A percentile compares a stretch with the other conserved stretches of the same genome.
Evolutionary conservation across 35 echinoderm and acorn worm species (phyloP).

Genomic region (Lytechinus variegatus): DNA sequence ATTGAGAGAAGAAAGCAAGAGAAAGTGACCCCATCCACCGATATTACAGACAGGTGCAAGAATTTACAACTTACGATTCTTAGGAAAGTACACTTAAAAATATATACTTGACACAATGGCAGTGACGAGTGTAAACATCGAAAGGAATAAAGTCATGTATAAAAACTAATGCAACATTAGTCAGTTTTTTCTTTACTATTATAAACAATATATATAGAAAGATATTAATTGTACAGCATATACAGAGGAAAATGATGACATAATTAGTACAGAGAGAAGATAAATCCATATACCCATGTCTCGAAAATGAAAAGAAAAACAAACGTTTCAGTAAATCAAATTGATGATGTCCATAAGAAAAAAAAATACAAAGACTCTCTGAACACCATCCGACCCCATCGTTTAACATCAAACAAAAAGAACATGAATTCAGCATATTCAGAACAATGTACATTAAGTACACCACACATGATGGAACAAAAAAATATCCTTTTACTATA

Average conservation of each 20-base stretch:
- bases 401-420: neutral
- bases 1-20: neutral
- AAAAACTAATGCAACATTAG: constrained; percentile 32
- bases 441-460: neutral
- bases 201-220: constrained; percentile 37
- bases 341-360: neutral
- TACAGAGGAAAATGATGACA: constrained; percentile 10
- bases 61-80: neutral
- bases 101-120: constrained; percentile 28
- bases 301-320: neutral
- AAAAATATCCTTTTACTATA: neutral
- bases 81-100: constrained; percentile 14
- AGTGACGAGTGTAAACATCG: neutral
- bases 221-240: constrained; percentile 22
- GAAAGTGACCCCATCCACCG: neutral
- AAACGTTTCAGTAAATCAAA: neutral
- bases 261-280: neutral
- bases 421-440: neutral
- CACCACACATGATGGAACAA: neutral
- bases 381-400: neutral
- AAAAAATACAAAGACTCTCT: constrained; percentile 23
- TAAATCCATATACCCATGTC: neutral
- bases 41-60: neutral
- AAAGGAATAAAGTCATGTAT: constrained; percentile 35
- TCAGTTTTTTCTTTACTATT: neutral